A percentile compares a stretch with the other conserved stretches of the same genome.
These are phyloP conservation scores for Lates calcarifer DNA, from an alignment of 2,113 vertebrate species.

Conservation along the genomic window DNA sequence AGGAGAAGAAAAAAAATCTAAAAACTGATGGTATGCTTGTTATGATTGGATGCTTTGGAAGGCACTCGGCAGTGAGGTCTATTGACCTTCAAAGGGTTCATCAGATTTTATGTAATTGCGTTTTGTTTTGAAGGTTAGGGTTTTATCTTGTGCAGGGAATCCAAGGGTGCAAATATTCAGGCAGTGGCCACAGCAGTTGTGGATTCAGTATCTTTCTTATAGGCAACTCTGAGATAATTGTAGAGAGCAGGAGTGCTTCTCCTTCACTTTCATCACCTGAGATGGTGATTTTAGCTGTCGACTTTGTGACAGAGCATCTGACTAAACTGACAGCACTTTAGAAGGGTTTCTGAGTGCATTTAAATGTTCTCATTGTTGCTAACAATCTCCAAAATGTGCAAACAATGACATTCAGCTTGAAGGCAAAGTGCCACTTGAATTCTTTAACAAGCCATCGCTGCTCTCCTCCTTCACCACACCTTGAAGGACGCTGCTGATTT, in stretches of 20 bases:
- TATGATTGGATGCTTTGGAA: too few species aligned
- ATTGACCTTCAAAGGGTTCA: too few species aligned
- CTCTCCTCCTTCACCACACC: not conserved
- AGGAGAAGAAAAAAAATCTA: too few species aligned
- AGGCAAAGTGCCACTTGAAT: slow-evolving; percentile 19
- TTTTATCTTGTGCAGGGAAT: not conserved
- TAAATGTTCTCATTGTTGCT: not conserved
- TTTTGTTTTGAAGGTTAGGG: too few species aligned
- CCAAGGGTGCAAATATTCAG: not conserved
- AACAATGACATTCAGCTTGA: slow-evolving; percentile 4
- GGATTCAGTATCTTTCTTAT: too few species aligned
- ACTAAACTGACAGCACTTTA: not conserved
- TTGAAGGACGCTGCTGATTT: slow-evolving; percentile 30
- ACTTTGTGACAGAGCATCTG: slow-evolving; percentile 11
- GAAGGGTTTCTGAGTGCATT: not conserved
- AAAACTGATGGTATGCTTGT: too few species aligned
- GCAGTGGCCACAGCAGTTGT: too few species aligned
- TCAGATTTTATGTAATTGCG: too few species aligned
- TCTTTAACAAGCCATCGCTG: not conserved
- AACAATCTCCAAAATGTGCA: slow-evolving; percentile 4
- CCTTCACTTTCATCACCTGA: slow-evolving; percentile 8
- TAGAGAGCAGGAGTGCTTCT: not conserved
- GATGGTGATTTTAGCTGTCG: not conserved
- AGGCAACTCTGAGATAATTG: not conserved
- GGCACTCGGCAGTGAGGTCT: too few species aligned